Base-by-base conservation (phyloP, 2,797 vertebrate species). In the Hylomyscus alleni region DNA sequence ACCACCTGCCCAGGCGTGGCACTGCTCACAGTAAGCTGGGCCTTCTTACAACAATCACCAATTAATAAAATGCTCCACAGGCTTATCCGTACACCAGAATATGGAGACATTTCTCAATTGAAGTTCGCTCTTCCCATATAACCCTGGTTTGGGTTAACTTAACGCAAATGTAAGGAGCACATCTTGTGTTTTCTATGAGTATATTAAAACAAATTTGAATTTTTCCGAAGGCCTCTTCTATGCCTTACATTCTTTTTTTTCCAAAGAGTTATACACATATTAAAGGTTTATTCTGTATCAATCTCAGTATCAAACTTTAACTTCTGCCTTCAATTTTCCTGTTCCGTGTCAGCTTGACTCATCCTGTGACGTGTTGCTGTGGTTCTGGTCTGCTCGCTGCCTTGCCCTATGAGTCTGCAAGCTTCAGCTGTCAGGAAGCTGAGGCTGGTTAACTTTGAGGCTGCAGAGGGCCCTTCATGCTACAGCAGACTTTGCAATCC, bases 391-490 rank as follows among this genome's bases (percentile, higher is more conserved):
- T 67, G 4, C 17, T 11, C 76, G 4, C 12, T 7, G 19, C 29
- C 72, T 29, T 62, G 40, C n/a, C 69, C 73, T 67, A 31, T 50
- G 77, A 62, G 56, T 97, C 98, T 91, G 94, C 97, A 95, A 97
- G 98, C 97, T 98, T 98, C 99, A 99, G 99, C 99, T 99, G 98
- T 98, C 99, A 98, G 99, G 99, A 98, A 99, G 99, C 99, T 99
- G 99, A 99, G 99, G 99, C 99, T 99, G 99, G 98, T 99, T 99
- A 98, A 99, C 99, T 99, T 99, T 99, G 99, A 99, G 99, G 99
- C 99, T 99, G 98, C 99, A 99, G 96, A 99, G 99, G 97, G 99
- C 99, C 98, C 99, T 98, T 96, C 99, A 99, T 0, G 99, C 99
- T 20, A 99, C 99, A 17, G 99, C 99, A 19, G 99, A 99, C 98